Evolutionary conservation across 2,888 invertebrate genomes (phyloP), one percentile per base, ranked within the genome.

Genomic region (Andrena dorsata): DNA sequence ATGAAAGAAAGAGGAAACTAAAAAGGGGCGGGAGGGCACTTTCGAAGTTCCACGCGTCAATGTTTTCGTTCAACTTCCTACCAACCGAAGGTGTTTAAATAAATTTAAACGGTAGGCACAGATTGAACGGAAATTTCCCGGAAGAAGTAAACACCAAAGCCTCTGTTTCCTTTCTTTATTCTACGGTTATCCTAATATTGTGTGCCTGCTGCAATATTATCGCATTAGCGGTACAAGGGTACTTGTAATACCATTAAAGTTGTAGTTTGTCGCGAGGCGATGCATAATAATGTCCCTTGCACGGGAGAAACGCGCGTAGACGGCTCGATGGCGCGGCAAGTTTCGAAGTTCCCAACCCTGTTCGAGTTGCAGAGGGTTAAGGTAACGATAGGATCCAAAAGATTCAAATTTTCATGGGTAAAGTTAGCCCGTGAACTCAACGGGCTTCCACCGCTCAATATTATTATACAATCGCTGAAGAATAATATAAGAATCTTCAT

Each of bases 251-350:
- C 20, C n/a, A 60, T 64, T 70, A 8, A 32, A 69, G 78, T 49
- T 30, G 78, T 56, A 69, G 41, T 5, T 49, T n/a, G 63, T 76
- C 53, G 56, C 78, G 68, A 58, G 68, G 63, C 13, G 49, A 79
- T 64, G 78, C 79, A 70, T 77, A 78, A 79, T 70, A 78, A 79
- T 78, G 58, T 30, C n/a, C n/a, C 4, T 20, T 4, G 10, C 16
- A 6, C 53, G 16, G 16, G 32, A 20, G 56, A 28, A 49, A 58
- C 64, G 49, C 20, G 35, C 32, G 56, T 41, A 23, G 78, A 58
- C 23, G 69, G 49, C 77, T 26, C 23, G 63, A 41, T 69, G 47
- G 35, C 53, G 49, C 26, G 26, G 49, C 63, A 79, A 79, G 68
- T 79, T 73, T 28, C 10, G 49, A 51, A 80, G 13, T 49, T 60